Evolutionary conservation across 2,888 invertebrate genomes (phyloP).

Genomic region (Margaritifera margaritifera): DNA sequence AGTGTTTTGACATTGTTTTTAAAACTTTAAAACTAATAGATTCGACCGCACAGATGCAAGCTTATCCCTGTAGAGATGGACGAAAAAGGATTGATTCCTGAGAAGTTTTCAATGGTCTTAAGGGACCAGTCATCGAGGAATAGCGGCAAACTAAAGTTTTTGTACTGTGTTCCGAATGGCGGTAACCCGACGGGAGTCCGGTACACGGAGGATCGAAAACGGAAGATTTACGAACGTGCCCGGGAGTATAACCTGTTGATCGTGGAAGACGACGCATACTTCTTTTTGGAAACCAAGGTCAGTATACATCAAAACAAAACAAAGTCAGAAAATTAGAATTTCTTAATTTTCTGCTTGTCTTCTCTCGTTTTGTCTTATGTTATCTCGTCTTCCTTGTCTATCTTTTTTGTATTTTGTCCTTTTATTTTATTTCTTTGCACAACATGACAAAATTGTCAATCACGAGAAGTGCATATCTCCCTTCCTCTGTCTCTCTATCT

Average conservation of each 20-base stretch:
- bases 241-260: conserved; percentile 85
- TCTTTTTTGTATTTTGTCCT: too few relatives aligned
- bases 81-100: conserved; percentile 80
- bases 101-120: conserved; percentile 72
- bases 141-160: conserved; percentile 71
- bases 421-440: too few relatives aligned
- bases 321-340: too few relatives aligned
- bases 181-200: conserved; percentile 85
- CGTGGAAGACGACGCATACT: conserved; percentile 88
- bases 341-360: too few relatives aligned
- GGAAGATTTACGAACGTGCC: conserved; percentile 83
- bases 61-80: conserved; percentile 82
- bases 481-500: background rate
- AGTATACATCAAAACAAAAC: background rate
- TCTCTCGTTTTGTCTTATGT: background rate
- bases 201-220: conserved; percentile 79
- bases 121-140: background rate
- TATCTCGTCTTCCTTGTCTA: too few relatives aligned
- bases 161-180: conserved; percentile 85
- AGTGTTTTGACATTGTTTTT: background rate
- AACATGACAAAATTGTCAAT: too few relatives aligned
- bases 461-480: too few relatives aligned
- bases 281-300: conserved; percentile 71
- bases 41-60: conserved; percentile 80
- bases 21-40: conserved; percentile 74